Evolutionary conservation across 2,113 vertebrate genomes (phyloP).

Genomic region (cattle (Bos taurus)): ARS-UCD2.0 NC_037342.1:23068501-23069000

Average conservation of each 20-base stretch:
- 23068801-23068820: neutral
- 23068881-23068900: neutral
- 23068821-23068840: neutral
- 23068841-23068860: neutral
- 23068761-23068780: neutral
- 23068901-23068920: neutral
- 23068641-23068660: neutral
- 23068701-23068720: neutral
- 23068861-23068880: neutral
- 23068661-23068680: neutral
- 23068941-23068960: neutral
- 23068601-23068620: neutral
- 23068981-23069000: neutral
- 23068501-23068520: neutral
- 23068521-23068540: neutral
- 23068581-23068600: neutral
- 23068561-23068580: neutral
- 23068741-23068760: neutral
- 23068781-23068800: neutral
- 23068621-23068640: neutral
- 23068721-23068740: neutral
- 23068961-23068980: neutral
- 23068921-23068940: neutral
- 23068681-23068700: neutral
- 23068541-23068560: neutral